Evolutionary conservation across 2,113 vertebrate species (phyloP), one percentile per base, ranked within the genome.

Genomic region (Planiliza haematocheilus): DNA sequence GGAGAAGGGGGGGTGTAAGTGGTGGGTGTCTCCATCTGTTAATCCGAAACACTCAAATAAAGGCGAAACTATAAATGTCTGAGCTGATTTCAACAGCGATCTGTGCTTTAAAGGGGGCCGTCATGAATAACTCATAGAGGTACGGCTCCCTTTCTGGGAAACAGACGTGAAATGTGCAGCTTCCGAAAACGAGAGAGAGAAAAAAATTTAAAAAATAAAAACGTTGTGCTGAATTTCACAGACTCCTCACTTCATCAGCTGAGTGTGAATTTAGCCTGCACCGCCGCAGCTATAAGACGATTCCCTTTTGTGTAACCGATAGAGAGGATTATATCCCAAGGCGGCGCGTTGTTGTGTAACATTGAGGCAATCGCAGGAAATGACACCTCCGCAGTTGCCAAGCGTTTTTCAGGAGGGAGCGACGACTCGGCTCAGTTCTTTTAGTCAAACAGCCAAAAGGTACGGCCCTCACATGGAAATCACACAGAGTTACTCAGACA

Each of bases 11-110:
- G n/a, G 24, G 58, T 49, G 67, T 43, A 7, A 4, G 34, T 2
- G 10, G 87, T 69, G 75, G 78, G 87, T 5, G 86, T 79, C 68
- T 82, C 89, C 88, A 85, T 90, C 85, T 91, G 89, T 81, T 88
- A 75, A 63, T 73, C 36, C 4, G 8, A 76, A 69, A 80, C 43
- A 69, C 62, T 77, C 45, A 60, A 74, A 50, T 63, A 49, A 67
- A 71, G 41, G 45, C 2, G 0, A 81, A 86, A 74, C 58, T 77
- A 62, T 77, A 73, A 77, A 79, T 56, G 66, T 75, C 45, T 56
- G 46, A 53, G 66, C 51, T 72, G 69, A 79, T 82, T 83, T 66
- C 17, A 66, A 49, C 70, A 20, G 30, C 34, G 0, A 30, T 38
- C 62, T 18, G 57, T 16, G 21, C 60, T 42, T 46, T 48, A 70